Percentiles rank a stretch among this genome's conserved stretches.
Evolutionary conservation across 1,140 invertebrate genomes (phyloP).

Genomic region (Triops longicaudatus): DNA sequence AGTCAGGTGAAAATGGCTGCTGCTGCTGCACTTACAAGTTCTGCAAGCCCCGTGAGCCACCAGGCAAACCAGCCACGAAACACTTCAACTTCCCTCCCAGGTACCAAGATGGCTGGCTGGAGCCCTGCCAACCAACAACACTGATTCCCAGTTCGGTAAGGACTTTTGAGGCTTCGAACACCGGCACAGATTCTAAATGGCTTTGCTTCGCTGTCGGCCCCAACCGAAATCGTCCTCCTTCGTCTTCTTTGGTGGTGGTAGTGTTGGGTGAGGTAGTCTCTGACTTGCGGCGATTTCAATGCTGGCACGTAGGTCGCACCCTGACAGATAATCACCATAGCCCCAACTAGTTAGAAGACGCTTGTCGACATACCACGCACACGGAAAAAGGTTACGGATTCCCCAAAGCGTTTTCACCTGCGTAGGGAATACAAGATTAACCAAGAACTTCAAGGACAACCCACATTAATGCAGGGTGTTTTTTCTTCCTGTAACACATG

Average conservation of each 20-base stretch:
- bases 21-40: background rate
- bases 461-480: background rate
- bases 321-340: background rate
- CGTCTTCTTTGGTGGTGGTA: background rate
- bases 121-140: background rate
- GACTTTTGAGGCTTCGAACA: background rate
- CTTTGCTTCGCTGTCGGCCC: background rate
- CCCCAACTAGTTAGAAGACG: background rate
- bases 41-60: background rate
- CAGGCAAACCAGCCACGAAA: background rate
- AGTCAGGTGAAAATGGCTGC: slow-evolving; percentile 7
- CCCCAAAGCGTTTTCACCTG: slow-evolving; percentile 5
- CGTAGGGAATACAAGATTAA: background rate
- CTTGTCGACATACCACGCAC: background rate
- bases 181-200: background rate
- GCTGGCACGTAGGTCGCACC: slow-evolving; percentile 13
- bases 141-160: background rate
- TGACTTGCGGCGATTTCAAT: slow-evolving; percentile 7
- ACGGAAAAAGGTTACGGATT: background rate
- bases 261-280: background rate
- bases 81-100: background rate
- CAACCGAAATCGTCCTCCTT: background rate
- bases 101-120: background rate
- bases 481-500: no score
- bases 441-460: background rate